These are phyloP conservation scores for Perdita meconis DNA, from an alignment of 2,888 invertebrate genomes.

Conservation along the genomic window DNA sequence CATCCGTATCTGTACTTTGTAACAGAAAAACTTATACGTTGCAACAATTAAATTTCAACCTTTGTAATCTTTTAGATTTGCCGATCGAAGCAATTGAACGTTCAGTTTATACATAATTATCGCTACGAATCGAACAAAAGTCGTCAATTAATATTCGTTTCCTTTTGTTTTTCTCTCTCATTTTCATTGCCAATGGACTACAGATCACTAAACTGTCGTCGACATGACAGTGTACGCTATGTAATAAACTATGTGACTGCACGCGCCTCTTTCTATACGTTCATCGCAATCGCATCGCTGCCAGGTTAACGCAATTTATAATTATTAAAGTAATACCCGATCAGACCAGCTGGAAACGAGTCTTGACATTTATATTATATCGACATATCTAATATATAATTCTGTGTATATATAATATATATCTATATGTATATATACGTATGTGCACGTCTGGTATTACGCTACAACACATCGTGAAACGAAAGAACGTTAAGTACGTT, in stretches of 20 bases:
- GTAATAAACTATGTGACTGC: slow-evolving; percentile 64
- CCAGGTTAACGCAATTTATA: slow-evolving; percentile 67
- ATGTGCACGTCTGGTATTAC: slow-evolving; percentile 57
- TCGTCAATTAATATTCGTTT: slow-evolving; percentile 17
- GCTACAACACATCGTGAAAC: slow-evolving; percentile 70
- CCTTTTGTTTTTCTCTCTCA: slow-evolving; percentile 13
- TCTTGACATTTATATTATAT: slow-evolving; percentile 71
- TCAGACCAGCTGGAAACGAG: slow-evolving; percentile 83
- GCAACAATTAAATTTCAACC: slow-evolving; percentile 28
- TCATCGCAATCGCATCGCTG: slow-evolving; percentile 67
- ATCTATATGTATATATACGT: slow-evolving; percentile 62
- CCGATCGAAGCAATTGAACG: background rate
- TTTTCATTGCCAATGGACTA: slow-evolving; percentile 35
- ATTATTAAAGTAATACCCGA: slow-evolving; percentile 72
- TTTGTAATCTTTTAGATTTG: background rate
- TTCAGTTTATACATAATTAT: slow-evolving; percentile 32
- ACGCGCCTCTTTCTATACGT: slow-evolving; percentile 44
- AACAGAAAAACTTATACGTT: slow-evolving; percentile 1
- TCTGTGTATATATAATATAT: slow-evolving; percentile 62
- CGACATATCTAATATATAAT: slow-evolving; percentile 68
- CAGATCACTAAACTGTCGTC: slow-evolving; percentile 26
- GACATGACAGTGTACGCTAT: slow-evolving; percentile 46
- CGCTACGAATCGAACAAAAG: slow-evolving; percentile 42
- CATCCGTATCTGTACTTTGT: slow-evolving; percentile 8
- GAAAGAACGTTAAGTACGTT: slow-evolving; percentile 68